phyloP scores from a whole-genome alignment of 2,797 vertebrate species.

The Sarcophilus harrisii region DNA sequence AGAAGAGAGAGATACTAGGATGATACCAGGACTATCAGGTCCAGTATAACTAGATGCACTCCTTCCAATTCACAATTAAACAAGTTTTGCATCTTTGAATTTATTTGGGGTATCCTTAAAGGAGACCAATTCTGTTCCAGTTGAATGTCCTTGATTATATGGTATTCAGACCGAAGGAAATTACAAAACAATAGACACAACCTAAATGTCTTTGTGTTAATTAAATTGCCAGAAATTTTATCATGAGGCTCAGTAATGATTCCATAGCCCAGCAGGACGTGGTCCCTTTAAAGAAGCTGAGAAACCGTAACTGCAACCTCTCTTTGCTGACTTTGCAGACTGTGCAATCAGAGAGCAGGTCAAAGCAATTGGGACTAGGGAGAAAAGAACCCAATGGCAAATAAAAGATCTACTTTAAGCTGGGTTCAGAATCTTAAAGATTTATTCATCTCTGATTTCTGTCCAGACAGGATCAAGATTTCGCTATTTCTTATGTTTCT shows the following conservation, averaged over 20 bases:
- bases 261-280: constrained; percentile 59
- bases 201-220: constrained; percentile 72
- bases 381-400: constrained; percentile 20
- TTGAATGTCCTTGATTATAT: constrained; percentile 75
- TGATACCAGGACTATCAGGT: constrained; percentile 51
- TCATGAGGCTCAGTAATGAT: constrained; percentile 68
- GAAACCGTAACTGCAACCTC: not conserved
- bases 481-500: constrained; percentile 41
- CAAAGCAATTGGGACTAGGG: constrained; percentile 18
- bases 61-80: constrained; percentile 72
- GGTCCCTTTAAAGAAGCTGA: constrained; percentile 64
- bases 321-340: constrained; percentile 57
- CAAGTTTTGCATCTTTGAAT: constrained; percentile 75
- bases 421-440: constrained; percentile 39
- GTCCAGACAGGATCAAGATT: constrained; percentile 34
- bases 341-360: constrained; percentile 21
- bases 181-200: constrained; percentile 78
- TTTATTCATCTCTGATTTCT: not conserved
- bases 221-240: constrained; percentile 81
- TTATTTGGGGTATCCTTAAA: constrained; percentile 78
- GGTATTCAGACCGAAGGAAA: constrained; percentile 76
- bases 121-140: constrained; percentile 74
- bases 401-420: constrained; percentile 6
- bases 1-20: constrained; percentile 54
- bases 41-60: constrained; percentile 70